phyloP scores from a whole-genome alignment of 2,797 vertebrate genomes.

The Lepilemur ruficaudatus region DNA sequence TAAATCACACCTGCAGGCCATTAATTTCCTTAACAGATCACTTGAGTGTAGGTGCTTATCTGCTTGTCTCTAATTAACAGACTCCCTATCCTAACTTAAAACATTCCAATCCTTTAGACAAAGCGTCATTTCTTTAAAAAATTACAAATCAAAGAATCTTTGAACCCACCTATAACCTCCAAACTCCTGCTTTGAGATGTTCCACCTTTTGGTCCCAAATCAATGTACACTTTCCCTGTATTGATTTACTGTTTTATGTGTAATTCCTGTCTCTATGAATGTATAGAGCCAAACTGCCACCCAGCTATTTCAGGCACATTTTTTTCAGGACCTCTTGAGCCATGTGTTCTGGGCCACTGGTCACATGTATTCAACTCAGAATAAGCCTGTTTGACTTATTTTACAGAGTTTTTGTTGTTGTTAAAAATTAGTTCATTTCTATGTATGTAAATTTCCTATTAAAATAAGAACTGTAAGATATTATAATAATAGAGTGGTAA shows the following conservation, averaged over 20 bases:
- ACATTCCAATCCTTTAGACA: background rate
- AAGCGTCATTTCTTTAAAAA: background rate
- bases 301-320: background rate
- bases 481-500: background rate
- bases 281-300: background rate
- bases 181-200: background rate
- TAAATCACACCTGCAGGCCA: background rate
- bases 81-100: background rate
- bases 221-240: background rate
- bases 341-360: background rate
- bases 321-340: background rate
- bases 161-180: background rate
- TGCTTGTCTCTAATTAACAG: background rate
- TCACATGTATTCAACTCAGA: background rate
- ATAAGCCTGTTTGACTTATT: background rate
- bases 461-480: background rate
- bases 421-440: background rate
- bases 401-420: background rate
- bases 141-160: background rate
- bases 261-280: background rate
- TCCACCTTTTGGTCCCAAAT: background rate
- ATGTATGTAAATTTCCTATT: background rate
- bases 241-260: background rate
- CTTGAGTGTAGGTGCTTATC: background rate
- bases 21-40: background rate